Evolutionary conservation across 2,888 invertebrate species (phyloP), one percentile per base, ranked within the genome.

Genomic region (Netelia virgata): DNA sequence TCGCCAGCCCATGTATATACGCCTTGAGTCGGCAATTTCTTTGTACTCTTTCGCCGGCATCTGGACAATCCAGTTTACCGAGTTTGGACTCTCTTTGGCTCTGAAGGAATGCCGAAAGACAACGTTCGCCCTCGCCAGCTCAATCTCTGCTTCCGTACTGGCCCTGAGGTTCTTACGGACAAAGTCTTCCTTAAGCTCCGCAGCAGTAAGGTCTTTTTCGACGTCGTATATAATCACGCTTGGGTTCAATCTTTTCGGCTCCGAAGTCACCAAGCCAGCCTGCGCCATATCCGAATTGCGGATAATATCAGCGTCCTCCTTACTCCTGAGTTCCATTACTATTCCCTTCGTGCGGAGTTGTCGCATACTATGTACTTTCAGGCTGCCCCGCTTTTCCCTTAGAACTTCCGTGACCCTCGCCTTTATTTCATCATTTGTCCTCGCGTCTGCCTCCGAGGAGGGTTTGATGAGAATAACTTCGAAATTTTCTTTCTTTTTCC

Each of bases 21-120:
- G 3, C 1, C 36, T 50, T 0, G n/a, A 28, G 3, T 20, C 28
- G 3, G 59, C 0, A 2, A 55, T 9, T 16, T n/a, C 1, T 1
- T 55, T 16, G 36, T 28, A 9, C 14, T 16, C 9, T 3, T 18
- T 1, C 6, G 11, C 70, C n/a, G 57, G 57, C 8, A 70, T 1
- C 50, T 50, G 9, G 1, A 70, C 70, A 0, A 70, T 55, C 57
- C 70, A 70, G 18, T 70, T 18, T 55, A n/a, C 41, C 28, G 18
- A 28, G 3, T 28, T 41, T 1, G 20, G 8, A 43, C 16, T 11
- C 18, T 1, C 20, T 18, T 2, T 14, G 11, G 1, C n/a, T 8
- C 53, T 70, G 1, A 70, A 36, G 0, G 16, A 3, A 55, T 55
- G 57, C 1, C 70, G n/a, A 6, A 57, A 70, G n/a, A 1, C 3